Evolutionary conservation across 2,888 invertebrate genomes (phyloP).

Genomic region (Pammene aurita): DNA sequence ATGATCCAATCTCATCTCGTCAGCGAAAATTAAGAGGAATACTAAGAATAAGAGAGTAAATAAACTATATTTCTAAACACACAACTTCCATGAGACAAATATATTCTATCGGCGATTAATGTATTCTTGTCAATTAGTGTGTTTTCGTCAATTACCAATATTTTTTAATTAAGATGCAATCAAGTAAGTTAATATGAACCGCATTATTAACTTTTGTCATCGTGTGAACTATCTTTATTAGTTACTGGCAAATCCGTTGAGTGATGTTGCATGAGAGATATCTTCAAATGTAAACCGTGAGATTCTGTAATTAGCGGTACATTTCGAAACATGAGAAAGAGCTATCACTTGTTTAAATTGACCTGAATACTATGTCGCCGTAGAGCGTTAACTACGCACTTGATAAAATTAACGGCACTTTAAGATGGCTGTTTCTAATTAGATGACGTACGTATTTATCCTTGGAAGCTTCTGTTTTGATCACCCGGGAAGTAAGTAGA

Average conservation of each 20-base stretch:
- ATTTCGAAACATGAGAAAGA: conserved; percentile 38
- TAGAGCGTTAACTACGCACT: conserved; percentile 16
- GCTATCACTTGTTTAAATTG: conserved; percentile 36
- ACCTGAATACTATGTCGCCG: conserved; percentile 27
- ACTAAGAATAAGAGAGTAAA: too few relatives aligned
- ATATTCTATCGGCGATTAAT: too few relatives aligned
- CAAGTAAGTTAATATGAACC: not conserved
- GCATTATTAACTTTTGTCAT: not conserved
- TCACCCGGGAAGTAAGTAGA: conserved; percentile 25
- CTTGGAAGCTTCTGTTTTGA: conserved; percentile 20
- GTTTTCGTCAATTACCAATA: too few relatives aligned
- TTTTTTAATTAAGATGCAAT: too few relatives aligned
- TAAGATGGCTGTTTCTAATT: conserved; percentile 11
- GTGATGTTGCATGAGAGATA: conserved; percentile 29
- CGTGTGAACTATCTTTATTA: conserved; percentile 12
- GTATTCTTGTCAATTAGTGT: too few relatives aligned
- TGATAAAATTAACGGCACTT: conserved; percentile 27
- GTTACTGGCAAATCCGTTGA: conserved; percentile 5
- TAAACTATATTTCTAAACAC: too few relatives aligned
- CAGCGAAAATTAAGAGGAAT: too few relatives aligned
- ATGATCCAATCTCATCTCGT: not conserved
- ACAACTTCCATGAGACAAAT: too few relatives aligned
- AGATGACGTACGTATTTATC: conserved; percentile 8
- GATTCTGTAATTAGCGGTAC: conserved; percentile 35
- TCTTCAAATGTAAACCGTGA: conserved; percentile 38